Evolutionary conservation across 2,113 vertebrate species (phyloP), one percentile per base, ranked within the genome.

Genomic region (Colinus virginianus): DNA sequence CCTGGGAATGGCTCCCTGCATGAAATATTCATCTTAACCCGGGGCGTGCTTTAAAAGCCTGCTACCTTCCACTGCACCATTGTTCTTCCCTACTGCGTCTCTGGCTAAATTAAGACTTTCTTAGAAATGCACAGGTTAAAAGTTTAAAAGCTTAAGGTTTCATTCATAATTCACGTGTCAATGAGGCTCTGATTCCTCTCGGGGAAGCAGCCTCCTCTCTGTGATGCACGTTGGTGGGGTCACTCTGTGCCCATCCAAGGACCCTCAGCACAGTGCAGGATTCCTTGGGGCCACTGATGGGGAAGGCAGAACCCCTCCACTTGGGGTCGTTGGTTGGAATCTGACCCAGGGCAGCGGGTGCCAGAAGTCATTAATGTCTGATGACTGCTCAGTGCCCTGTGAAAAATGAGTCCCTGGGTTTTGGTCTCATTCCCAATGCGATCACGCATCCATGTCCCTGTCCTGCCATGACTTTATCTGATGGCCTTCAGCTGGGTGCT

Each of bases 91-190:
- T 81, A 58, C 84, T 2, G 0, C 9, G 46, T 78, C 84, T 93
- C 58, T 23, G 88, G 56, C 88, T 93, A 93, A 94, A 94, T 95
- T 80, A 87, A 96, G 94, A 87, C 87, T 93, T 95, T 92, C 93
- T 95, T 95, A 79, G 94, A 96, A 95, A 92, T 16, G 78, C 80
- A 5, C 93, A 97, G 97, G 97, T 96, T 97, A 96, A 96, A 95
- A 97, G 97, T 97, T 97, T 86, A 97, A 97, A 92, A 96, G 96
- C 95, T 95, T 66, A 91, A 92, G 84, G 94, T 96, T 97, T 96
- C 97, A 97, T 97, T 96, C 95, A 96, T 96, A 96, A 97, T 97
- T 97, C 95, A 96, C 84, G 4, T 93, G 58, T 93, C 96, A 96
- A 95, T 94, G 95, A 94, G 93, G 96, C 96, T 95, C 79, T 94